These are phyloP conservation scores for Hermaeophaga mercurialis DNA, from an alignment of 2,888 invertebrate species.

Conservation along the genomic window DNA sequence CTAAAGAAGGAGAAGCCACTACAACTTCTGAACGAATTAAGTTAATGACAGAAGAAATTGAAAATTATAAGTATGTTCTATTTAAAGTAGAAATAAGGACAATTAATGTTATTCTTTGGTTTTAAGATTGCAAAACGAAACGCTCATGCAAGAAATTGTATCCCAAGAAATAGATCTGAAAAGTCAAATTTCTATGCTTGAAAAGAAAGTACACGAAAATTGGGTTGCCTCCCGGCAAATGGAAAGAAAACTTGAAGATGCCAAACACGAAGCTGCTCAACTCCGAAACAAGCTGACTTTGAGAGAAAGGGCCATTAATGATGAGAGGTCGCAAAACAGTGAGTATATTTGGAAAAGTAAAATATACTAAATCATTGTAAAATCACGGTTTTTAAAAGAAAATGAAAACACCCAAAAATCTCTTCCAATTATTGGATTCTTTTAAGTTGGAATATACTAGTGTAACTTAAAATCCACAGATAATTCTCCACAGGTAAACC, in stretches of 20 bases:
- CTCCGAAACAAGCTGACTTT: slow-evolving; percentile 67
- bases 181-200: slow-evolving; percentile 75
- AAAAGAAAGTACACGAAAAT: slow-evolving; percentile 83
- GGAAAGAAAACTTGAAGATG: slow-evolving; percentile 82
- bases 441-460: neutral
- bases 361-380: neutral
- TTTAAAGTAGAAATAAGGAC: neutral
- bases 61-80: slow-evolving; percentile 73
- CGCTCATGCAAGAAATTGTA: slow-evolving; percentile 81
- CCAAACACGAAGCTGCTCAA: slow-evolving; percentile 72
- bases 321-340: slow-evolving; percentile 61
- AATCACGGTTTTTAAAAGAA: neutral
- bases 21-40: slow-evolving; percentile 81
- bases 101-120: slow-evolving; percentile 9
- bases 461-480: neutral
- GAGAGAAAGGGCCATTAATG: slow-evolving; percentile 60
- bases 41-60: slow-evolving; percentile 77
- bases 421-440: too few species aligned
- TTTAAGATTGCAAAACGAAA: slow-evolving; percentile 62
- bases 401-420: neutral
- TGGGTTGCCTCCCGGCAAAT: slow-evolving; percentile 85
- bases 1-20: slow-evolving; percentile 81
- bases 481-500: neutral
- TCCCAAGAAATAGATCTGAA: slow-evolving; percentile 77
- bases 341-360: too few species aligned